Evolutionary conservation across 2,113 vertebrate genomes (phyloP).

Genomic region (Mystacornis crossleyi): DNA sequence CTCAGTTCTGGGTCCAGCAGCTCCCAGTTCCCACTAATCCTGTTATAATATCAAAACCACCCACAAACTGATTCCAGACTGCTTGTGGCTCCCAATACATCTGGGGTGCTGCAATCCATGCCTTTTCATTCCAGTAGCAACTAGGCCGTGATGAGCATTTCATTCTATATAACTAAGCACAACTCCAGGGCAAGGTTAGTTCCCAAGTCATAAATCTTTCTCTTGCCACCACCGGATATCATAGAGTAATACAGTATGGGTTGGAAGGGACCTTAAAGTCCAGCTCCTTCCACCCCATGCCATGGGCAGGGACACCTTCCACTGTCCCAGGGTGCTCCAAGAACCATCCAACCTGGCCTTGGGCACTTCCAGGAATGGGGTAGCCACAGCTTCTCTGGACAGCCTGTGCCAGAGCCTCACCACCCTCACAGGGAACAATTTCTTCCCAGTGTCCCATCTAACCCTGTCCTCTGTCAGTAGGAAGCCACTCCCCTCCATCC

Average conservation of each 20-base stretch:
- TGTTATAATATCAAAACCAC: background rate
- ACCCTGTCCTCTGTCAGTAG: background rate
- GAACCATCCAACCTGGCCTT: fast-evolving
- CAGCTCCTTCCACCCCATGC: background rate
- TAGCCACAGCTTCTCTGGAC: background rate
- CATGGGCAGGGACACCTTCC: background rate
- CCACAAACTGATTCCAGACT: background rate
- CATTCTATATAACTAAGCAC: background rate
- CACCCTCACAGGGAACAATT: background rate
- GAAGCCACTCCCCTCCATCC: background rate
- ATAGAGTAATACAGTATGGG: too few species aligned
- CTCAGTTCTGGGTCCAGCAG: background rate
- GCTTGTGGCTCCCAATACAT: background rate
- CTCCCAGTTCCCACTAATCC: background rate
- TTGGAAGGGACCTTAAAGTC: background rate
- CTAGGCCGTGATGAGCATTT: background rate
- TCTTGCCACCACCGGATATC: background rate
- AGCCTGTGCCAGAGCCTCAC: background rate
- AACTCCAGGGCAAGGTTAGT: background rate
- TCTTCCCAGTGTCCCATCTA: background rate
- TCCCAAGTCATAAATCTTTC: fast-evolving
- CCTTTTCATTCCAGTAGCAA: background rate
- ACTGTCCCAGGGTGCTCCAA: fast-evolving
- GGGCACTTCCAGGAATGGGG: background rate
- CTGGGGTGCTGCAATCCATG: background rate